phyloP scores from a whole-genome alignment of 35 echinoderm and acorn worm genomes.

The Amphiura filiformis region DNA sequence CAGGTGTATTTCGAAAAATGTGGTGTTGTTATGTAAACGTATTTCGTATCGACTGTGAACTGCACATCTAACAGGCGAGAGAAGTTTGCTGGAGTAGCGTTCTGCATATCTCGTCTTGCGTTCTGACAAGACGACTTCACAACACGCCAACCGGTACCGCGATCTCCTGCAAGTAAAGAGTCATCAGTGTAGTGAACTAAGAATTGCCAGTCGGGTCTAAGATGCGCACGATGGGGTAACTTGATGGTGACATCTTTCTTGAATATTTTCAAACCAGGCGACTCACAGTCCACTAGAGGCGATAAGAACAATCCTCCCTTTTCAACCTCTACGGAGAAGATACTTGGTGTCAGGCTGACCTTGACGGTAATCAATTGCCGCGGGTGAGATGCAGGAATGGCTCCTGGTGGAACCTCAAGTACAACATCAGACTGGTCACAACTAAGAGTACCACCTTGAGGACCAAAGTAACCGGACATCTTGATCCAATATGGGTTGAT shows the following conservation, averaged over 20 bases:
- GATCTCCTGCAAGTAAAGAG: neutral
- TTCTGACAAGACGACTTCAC: neutral
- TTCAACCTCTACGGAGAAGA: neutral
- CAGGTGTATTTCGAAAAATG: constrained; percentile 51
- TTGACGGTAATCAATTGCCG: constrained; percentile 13
- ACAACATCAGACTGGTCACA: constrained; percentile 48
- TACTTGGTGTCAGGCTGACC: neutral
- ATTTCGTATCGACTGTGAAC: constrained; percentile 30
- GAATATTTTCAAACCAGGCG: constrained; percentile 29
- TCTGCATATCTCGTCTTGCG: neutral
- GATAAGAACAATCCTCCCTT: constrained; percentile 24
- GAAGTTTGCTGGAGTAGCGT: neutral
- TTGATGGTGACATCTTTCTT: constrained; percentile 23
- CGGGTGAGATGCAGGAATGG: constrained; percentile 11
- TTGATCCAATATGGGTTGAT: constrained; percentile 38
- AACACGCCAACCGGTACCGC: neutral
- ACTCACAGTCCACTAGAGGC: constrained; percentile 33
- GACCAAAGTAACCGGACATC: constrained; percentile 29
- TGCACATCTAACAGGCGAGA: neutral
- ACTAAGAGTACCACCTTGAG: constrained; percentile 22
- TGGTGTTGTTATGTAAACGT: constrained; percentile 19
- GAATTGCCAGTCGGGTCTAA: constrained; percentile 17
- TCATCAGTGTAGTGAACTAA: constrained; percentile 15
- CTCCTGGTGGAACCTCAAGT: constrained; percentile 45
- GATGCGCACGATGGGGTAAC: constrained; percentile 30